Base-by-base conservation (phyloP, 2,888 invertebrate genomes). In the Morpho helenor region DNA sequence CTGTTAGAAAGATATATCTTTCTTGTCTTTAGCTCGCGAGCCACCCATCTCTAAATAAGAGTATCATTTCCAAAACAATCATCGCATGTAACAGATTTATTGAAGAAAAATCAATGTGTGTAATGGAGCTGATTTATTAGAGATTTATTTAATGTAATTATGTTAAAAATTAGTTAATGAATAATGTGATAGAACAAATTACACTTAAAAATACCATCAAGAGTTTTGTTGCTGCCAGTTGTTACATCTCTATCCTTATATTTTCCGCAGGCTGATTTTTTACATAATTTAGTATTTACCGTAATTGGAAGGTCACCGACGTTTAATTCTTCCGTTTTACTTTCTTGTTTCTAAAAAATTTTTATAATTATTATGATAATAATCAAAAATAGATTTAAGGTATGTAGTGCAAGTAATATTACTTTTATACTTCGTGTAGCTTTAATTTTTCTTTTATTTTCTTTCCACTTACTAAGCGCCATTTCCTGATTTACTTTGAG, bases 401-500 rank as follows among this genome's bases (percentile, higher is more conserved):
- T 43, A 43, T 43, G 3, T 43, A 9, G 31, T 31, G 2, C 5
- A 31, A 16, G 16, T 16, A 16, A 16, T 16, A 31, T 31, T 31
- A 31, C 16, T 9, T 22, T 44, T 55, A 55, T 57, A 59, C 68
- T 52, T 48, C 56, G 39, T 3, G 50, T 22, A 8, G 66, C 61
- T 57, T 70, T 76, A 8, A 76, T 71, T 63, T 71, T 72, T 54
- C 57, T 66, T 68, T 74, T 82, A 52, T 77, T 84, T 42, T 70
- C 67, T 71, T 80, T 77, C 84, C 89, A 85, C 70, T 82, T 83
- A 49, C 82, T 73, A 44, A 91, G 71, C 23, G 89, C 88, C 45
- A 62, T 70, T 65, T 80, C 76, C 65, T 90, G 89, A 40, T 72
- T 71, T 43, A 73, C 68, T 68, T 85, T 87, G 8, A 86, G 70